phyloP scores from a whole-genome alignment of 2,888 invertebrate species.

The Lithophane socia region DNA sequence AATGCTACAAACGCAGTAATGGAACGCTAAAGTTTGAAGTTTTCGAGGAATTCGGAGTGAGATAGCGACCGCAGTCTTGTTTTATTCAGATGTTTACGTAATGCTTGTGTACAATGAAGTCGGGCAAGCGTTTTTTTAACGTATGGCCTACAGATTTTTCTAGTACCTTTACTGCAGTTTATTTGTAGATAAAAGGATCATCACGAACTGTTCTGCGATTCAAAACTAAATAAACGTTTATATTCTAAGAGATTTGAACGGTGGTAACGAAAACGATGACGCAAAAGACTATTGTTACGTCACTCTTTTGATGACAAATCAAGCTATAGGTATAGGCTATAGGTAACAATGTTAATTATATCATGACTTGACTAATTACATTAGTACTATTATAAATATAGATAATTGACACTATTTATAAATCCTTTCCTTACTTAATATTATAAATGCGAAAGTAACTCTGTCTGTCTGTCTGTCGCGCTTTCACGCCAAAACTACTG shows the following conservation, averaged over 20 bases:
- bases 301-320: background rate
- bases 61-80: slow-evolving; percentile 22
- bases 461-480: too few relatives aligned
- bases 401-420: background rate
- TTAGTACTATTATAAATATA: too few relatives aligned
- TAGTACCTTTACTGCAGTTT: background rate
- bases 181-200: background rate
- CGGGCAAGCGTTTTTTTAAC: slow-evolving; percentile 32
- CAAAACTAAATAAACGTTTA: background rate
- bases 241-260: background rate
- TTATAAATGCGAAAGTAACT: too few relatives aligned
- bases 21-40: slow-evolving; percentile 45
- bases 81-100: slow-evolving; percentile 59
- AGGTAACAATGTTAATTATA: background rate
- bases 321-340: background rate
- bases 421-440: too few relatives aligned
- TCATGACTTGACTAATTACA: background rate
- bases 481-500: too few relatives aligned
- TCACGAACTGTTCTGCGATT: background rate
- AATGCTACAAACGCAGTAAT: slow-evolving; percentile 38
- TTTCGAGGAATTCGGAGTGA: slow-evolving; percentile 18
- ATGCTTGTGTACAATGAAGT: slow-evolving; percentile 42
- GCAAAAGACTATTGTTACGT: background rate
- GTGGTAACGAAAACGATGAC: background rate
- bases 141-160: slow-evolving; percentile 26